Evolutionary conservation across 35 echinoderm and acorn worm genomes (phyloP), one percentile per base, ranked within the genome.

Genomic region (Stichopus chloronotus): DNA sequence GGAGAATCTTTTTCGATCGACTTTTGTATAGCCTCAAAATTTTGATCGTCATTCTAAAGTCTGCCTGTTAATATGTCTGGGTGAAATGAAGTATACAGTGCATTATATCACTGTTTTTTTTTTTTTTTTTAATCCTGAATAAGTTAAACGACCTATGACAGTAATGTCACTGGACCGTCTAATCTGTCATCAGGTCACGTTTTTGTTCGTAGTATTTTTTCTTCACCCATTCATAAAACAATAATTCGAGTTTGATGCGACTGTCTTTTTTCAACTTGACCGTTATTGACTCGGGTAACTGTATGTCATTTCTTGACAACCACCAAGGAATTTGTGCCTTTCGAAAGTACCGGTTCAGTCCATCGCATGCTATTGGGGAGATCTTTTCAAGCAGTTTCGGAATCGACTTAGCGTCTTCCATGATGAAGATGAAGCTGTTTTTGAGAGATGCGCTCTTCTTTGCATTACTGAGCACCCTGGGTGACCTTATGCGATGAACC

Each of bases 131-230:
- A 43, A 43, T 43, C 3, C 30, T 43, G n/a, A n/a, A n/a, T n/a
- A 43, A 43, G 30, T 43, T 43, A 43, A 43, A 43, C 30, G 30
- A 43, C 30, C 3, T 43, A 43, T 43, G 30, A 43, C 3, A 43
- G 30, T 1, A 0, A 0, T 43, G 30, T 43, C 30, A 43, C 30
- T 43, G 30, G 30, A 43, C 30, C 30, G 30, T 0, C 30, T 43
- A 43, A 43, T 43, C 30, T 43, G 30, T 43, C 30, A 43, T 0
- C 0, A 43, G 30, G 30, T 43, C 30, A 43, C 17, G 17, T 56
- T 85, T 85, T 85, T 85, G 16, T 20, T 23, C 8, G 17, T 85
- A 85, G 58, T 85, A 85, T 58, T 55, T 56, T n/a, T 58, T 19
- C 24, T 85, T 57, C n/a, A 85, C 52, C 82, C 55, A 58, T 85